Evolutionary conservation across 2,113 vertebrate species (phyloP).

Genomic region (Petroica traversi): DNA sequence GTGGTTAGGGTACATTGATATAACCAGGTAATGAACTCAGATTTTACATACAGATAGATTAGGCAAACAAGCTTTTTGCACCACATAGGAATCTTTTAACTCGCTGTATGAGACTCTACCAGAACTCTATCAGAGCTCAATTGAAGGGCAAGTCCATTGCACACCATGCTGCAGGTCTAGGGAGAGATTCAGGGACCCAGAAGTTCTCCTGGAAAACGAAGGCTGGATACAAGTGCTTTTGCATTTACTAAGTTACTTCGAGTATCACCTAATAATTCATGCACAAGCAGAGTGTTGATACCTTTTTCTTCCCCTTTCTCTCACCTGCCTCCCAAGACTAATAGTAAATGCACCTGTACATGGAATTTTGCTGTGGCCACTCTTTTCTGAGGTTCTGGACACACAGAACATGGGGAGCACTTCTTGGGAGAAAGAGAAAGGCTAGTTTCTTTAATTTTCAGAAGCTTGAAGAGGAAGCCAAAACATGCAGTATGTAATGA

Average conservation of each 20-base stretch:
- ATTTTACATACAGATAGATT: neutral
- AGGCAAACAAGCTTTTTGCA: neutral
- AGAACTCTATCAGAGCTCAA: neutral
- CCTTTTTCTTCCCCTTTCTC: neutral
- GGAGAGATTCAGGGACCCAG: neutral
- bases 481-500: neutral
- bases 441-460: neutral
- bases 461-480: neutral
- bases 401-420: accelerated
- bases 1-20: neutral
- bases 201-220: neutral
- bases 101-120: neutral
- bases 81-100: neutral
- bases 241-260: neutral
- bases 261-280: neutral
- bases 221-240: neutral
- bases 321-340: neutral
- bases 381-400: neutral
- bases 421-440: neutral
- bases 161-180: neutral
- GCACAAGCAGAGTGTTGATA: neutral
- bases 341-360: neutral
- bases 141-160: neutral
- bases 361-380: neutral
- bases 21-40: neutral